Conservation (phyloP, 1,140 invertebrate genomes). For the Aphaenogaster ashmeadi region DNA sequence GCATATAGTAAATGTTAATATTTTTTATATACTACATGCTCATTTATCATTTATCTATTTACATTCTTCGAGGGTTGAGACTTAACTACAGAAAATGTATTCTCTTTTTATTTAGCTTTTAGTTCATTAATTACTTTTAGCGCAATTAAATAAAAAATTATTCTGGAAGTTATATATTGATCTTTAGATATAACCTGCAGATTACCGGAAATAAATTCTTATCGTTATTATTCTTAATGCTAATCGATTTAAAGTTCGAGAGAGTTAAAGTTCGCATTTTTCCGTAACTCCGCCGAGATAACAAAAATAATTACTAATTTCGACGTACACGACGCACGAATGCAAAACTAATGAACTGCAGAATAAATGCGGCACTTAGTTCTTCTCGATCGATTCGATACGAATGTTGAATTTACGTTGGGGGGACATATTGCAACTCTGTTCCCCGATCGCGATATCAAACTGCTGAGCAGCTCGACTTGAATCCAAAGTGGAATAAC, state of each 20-base stretch:
- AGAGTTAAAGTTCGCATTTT: background rate
- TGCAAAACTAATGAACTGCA: conserved; percentile 22
- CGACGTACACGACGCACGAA: background rate
- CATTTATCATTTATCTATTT: background rate
- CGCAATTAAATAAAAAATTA: background rate
- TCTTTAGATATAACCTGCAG: background rate
- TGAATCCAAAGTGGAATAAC: conserved; percentile 3
- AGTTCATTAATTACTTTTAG: no score
- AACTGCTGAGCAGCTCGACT: conserved; percentile 1
- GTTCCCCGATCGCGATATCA: conserved; percentile 6
- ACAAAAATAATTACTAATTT: conserved; percentile 38
- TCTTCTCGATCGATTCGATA: conserved; percentile 31
- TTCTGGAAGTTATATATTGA: background rate
- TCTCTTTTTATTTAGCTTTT: no score
- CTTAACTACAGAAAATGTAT: no score
- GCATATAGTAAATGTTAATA: background rate
- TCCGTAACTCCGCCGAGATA: conserved; percentile 20
- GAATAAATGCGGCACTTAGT: conserved; percentile 14
- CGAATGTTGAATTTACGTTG: conserved; percentile 1
- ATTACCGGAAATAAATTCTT: background rate
- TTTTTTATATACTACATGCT: background rate
- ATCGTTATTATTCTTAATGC: background rate
- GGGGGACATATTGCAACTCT: background rate
- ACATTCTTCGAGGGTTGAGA: background rate
- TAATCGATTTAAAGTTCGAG: background rate